Evolutionary conservation across 2,113 vertebrate species (phyloP).

Genomic region (Abramis brama): DNA sequence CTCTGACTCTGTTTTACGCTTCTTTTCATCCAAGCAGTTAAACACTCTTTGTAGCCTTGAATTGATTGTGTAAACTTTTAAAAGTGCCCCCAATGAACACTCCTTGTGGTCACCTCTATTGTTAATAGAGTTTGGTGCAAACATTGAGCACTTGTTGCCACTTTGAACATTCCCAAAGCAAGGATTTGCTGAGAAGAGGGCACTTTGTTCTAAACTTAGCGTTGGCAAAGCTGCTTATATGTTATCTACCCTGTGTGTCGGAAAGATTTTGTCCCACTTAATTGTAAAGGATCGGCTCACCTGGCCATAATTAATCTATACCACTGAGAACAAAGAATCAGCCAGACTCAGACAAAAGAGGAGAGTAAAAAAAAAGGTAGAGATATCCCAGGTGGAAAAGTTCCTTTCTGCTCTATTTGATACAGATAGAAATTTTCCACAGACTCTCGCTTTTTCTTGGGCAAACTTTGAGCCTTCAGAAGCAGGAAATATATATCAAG

Average conservation of each 20-base stretch:
- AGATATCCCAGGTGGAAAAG: conserved; percentile 38
- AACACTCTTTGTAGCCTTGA: conserved; percentile 44
- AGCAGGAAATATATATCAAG: conserved; percentile 55
- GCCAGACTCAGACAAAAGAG: background rate
- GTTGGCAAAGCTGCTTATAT: background rate
- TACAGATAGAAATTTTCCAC: conserved; percentile 31
- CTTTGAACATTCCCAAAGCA: conserved; percentile 4
- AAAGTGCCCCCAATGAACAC: conserved; percentile 45
- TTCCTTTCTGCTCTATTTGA: conserved; percentile 53
- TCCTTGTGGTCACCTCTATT: conserved; percentile 24
- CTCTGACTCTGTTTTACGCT: conserved; percentile 23
- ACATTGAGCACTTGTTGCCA: conserved; percentile 15
- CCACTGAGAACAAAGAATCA: background rate
- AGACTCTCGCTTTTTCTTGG: conserved; percentile 14
- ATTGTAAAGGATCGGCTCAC: background rate
- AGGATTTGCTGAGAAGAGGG: background rate
- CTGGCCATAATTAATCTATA: conserved; percentile 10
- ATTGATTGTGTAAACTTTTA: conserved; percentile 49
- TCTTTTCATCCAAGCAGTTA: conserved; percentile 17
- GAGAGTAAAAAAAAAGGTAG: background rate
- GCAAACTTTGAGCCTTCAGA: conserved; percentile 39
- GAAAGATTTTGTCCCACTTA: background rate
- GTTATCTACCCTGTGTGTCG: background rate
- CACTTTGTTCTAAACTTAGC: background rate
- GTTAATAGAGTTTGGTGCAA: conserved; percentile 34